phyloP scores from a whole-genome alignment of 2,888 invertebrate genomes.

The Campoletis raptor region DNA sequence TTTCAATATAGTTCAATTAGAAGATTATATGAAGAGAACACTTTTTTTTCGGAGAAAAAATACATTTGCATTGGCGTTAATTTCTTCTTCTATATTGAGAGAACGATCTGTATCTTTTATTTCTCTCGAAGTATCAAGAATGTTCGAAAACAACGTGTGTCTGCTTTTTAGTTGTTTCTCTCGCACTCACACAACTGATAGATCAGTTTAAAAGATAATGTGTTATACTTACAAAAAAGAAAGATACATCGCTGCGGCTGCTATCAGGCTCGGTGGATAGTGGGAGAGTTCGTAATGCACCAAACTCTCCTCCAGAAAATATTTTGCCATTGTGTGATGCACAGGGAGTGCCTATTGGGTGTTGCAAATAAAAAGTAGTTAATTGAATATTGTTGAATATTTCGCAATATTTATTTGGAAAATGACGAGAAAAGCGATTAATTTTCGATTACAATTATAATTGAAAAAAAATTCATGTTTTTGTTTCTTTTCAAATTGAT shows the following conservation, averaged over 20 bases:
- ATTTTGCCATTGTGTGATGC: slow-evolving; percentile 94
- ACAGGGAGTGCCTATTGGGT: slow-evolving; percentile 86
- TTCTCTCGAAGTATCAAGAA: too few relatives aligned
- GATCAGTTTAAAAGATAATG: neutral
- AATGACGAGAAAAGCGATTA: neutral
- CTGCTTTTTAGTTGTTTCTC: too few relatives aligned
- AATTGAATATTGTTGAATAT: neutral
- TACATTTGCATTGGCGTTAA: neutral
- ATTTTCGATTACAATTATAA: neutral
- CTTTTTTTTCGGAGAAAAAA: neutral
- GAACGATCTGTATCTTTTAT: too few relatives aligned
- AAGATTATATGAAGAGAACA: neutral
- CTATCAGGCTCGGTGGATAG: slow-evolving; percentile 93
- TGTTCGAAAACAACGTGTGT: too few relatives aligned
- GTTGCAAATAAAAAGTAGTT: neutral
- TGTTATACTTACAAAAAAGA: slow-evolving; percentile 86
- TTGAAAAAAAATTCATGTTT: neutral
- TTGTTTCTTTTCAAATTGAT: neutral
- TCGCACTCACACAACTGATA: too few relatives aligned
- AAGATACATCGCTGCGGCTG: slow-evolving; percentile 92
- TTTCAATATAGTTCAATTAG: neutral
- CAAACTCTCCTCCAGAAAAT: slow-evolving; percentile 94
- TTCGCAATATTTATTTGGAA: neutral
- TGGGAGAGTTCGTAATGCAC: slow-evolving; percentile 93
- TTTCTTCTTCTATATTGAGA: too few relatives aligned